Conservation (phyloP, 1,140 invertebrate genomes). For the Leguminivora glycinivorella region DNA sequence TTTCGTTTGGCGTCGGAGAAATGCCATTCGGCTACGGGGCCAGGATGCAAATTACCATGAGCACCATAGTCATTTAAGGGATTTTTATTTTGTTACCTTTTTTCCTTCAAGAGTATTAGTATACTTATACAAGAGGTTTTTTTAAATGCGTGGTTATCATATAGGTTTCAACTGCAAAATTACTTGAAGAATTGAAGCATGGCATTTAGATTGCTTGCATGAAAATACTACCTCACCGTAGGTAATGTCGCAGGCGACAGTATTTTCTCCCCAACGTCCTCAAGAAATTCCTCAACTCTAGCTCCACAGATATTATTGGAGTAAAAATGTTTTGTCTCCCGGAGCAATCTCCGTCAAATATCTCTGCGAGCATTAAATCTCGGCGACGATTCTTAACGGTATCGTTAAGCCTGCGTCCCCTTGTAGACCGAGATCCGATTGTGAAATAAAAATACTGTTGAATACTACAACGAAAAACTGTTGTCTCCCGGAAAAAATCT, state of each 20-base stretch:
- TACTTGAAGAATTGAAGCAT: too few relatives aligned
- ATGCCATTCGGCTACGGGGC: too few relatives aligned
- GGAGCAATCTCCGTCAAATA: slow-evolving; percentile 6
- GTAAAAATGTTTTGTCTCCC: slow-evolving; percentile 4
- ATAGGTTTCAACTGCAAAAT: too few relatives aligned
- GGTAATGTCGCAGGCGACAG: too few relatives aligned
- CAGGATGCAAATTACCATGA: neutral
- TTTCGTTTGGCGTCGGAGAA: too few relatives aligned
- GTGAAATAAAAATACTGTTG: neutral
- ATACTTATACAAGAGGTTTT: too few relatives aligned
- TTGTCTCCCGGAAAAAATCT: too few relatives aligned
- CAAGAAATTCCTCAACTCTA: neutral
- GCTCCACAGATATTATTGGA: neutral
- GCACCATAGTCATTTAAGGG: neutral
- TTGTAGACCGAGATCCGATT: neutral
- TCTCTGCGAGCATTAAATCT: slow-evolving; percentile 1
- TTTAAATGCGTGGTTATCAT: too few relatives aligned
- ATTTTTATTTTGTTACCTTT: too few relatives aligned
- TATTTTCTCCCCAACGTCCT: neutral
- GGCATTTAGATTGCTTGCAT: too few relatives aligned
- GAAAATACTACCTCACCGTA: too few relatives aligned
- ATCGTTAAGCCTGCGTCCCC: slow-evolving; percentile 4
- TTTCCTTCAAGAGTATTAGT: too few relatives aligned
- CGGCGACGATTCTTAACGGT: neutral
- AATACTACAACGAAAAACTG: neutral